These are phyloP conservation scores for Acromyrmex echinatior DNA, from an alignment of 1,140 invertebrate species.

Conservation along the genomic window DNA sequence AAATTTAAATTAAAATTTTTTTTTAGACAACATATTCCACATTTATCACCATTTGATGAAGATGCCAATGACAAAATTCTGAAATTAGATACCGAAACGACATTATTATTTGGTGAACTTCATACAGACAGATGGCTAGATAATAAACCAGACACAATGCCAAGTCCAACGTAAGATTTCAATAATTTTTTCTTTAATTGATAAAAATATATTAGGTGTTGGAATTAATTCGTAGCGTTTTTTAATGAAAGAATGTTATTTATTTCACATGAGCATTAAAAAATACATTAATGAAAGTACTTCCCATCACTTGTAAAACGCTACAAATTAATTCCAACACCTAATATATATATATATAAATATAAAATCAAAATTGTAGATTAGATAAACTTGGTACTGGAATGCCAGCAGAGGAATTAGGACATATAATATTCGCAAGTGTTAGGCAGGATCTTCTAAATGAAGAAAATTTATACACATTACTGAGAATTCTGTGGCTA, in stretches of 20 bases:
- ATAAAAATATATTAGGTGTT: no score
- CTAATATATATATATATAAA: neutral
- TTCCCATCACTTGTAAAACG: no score
- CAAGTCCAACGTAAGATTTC: constrained; percentile 74
- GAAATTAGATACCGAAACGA: constrained; percentile 88
- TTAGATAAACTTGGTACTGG: constrained; percentile 81
- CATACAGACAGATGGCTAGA: constrained; percentile 87
- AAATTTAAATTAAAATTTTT: neutral
- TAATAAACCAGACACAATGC: constrained; percentile 86
- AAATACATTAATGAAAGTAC: no score
- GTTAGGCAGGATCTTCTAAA: constrained; percentile 83
- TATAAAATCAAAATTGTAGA: constrained; percentile 53
- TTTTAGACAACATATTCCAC: constrained; percentile 80
- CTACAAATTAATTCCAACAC: no score
- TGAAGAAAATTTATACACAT: constrained; percentile 83
- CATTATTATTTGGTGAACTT: constrained; percentile 90
- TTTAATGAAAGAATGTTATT: no score
- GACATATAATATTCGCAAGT: constrained; percentile 85
- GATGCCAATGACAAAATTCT: constrained; percentile 86
- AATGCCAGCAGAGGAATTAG: constrained; percentile 83
- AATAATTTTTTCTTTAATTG: constrained; percentile 21
- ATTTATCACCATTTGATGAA: constrained; percentile 87
- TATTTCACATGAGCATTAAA: no score
- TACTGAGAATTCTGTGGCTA: constrained; percentile 87
- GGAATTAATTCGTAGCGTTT: no score